Evolutionary conservation across 1,140 invertebrate species (phyloP).

Genomic region (Phthorimaea operculella): DNA sequence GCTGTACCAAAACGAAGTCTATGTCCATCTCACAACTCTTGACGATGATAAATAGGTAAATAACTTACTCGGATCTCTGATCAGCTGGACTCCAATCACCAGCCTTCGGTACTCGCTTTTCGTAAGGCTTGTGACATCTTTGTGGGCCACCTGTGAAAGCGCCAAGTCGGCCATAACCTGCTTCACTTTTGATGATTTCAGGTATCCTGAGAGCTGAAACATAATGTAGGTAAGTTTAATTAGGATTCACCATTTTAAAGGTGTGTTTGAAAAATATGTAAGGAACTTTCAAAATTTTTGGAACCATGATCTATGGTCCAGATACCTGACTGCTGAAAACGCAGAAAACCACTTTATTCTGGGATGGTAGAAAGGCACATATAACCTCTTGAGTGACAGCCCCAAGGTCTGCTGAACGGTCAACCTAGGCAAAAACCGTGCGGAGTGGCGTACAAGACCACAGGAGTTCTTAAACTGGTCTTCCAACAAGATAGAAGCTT

Average conservation of each 20-base stretch:
- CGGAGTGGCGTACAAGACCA: conserved; percentile 86
- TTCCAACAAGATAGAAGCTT: conserved; percentile 88
- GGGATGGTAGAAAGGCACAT: too few species aligned
- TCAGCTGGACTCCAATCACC: conserved; percentile 87
- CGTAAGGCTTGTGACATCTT: conserved; percentile 81
- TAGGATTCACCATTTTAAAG: too few species aligned
- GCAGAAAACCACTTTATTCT: too few species aligned
- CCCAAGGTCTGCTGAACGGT: conserved; percentile 86
- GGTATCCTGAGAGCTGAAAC: conserved; percentile 74
- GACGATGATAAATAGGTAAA: background rate
- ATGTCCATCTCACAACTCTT: too few species aligned
- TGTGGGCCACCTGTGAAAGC: conserved; percentile 85
- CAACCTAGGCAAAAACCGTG: conserved; percentile 83
- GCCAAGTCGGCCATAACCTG: conserved; percentile 92
- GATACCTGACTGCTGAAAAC: too few species aligned
- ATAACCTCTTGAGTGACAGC: too few species aligned
- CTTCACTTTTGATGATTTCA: conserved; percentile 79
- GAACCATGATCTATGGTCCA: too few species aligned
- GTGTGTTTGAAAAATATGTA: too few species aligned
- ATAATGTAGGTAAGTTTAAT: conserved; percentile 7
- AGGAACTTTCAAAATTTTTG: too few species aligned
- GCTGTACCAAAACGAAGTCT: too few species aligned
- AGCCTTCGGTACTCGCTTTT: conserved; percentile 86
- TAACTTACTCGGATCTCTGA: conserved; percentile 82
- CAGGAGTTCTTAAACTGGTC: conserved; percentile 87